Evolutionary conservation across 1,140 invertebrate genomes (phyloP).

Genomic region (Antheraea pernyi): DNA sequence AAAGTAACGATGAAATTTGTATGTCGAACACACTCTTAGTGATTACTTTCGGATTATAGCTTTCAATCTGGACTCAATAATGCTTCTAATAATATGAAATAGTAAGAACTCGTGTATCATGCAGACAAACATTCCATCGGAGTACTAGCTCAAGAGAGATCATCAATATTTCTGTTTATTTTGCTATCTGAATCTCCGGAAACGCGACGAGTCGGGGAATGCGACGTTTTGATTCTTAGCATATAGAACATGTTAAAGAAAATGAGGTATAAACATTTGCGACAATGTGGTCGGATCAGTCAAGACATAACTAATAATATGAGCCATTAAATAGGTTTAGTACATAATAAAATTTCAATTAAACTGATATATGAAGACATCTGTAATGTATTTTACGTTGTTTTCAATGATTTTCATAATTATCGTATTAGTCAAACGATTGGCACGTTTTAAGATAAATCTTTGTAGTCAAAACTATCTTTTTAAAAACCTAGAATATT

Average conservation of each 20-base stretch:
- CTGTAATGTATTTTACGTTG: not conserved
- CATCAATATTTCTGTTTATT: not conserved
- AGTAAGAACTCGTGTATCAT: constrained; percentile 9
- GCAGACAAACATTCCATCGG: not conserved
- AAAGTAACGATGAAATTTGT: constrained; percentile 30
- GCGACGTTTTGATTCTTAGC: not conserved
- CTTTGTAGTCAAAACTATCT: too few species aligned
- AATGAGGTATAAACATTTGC: not conserved
- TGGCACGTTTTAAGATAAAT: not conserved
- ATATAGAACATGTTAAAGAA: not conserved
- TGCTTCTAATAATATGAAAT: not conserved
- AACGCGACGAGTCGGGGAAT: too few species aligned
- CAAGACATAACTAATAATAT: constrained; percentile 2
- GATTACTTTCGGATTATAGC: constrained; percentile 35
- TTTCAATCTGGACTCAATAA: constrained; percentile 14
- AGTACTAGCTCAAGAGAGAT: not conserved
- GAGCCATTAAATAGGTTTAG: constrained; percentile 21
- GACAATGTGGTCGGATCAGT: not conserved
- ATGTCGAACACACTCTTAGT: constrained; percentile 29
- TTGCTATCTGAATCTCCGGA: not conserved
- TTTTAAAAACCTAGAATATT: too few species aligned
- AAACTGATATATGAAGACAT: constrained; percentile 14
- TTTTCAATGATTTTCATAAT: not conserved
- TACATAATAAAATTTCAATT: constrained; percentile 22
- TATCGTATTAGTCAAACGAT: not conserved